Evolutionary conservation across 1,140 invertebrate genomes (phyloP).

Genomic region (Panagrolaimus sp.): DNA sequence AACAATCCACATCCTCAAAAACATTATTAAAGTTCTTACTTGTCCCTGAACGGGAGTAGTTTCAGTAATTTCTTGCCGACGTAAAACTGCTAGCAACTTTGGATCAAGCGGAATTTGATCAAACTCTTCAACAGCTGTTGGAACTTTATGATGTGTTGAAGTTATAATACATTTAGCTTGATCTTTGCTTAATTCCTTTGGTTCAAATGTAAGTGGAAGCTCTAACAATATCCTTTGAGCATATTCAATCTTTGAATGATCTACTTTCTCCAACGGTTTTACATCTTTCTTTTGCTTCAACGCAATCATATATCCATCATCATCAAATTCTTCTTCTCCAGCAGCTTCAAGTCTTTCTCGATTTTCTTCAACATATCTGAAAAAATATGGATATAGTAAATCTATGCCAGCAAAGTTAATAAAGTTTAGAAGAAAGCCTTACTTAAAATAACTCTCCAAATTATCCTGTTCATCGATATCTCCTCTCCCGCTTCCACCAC

Average conservation of each 20-base stretch:
- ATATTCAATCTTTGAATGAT: slow-evolving; percentile 9
- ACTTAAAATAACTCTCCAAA: slow-evolving; percentile 12
- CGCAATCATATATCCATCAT: slow-evolving; percentile 1
- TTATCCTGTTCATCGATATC: slow-evolving; percentile 10
- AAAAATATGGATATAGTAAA: too few species aligned
- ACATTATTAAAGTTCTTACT: background rate
- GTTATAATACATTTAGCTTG: background rate
- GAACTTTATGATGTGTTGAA: background rate
- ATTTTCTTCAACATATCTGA: slow-evolving; percentile 14
- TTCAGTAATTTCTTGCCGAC: background rate
- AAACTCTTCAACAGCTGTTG: background rate
- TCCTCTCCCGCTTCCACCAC: slow-evolving; percentile 4
- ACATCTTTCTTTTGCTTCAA: background rate
- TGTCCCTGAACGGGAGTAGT: background rate
- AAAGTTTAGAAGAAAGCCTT: background rate
- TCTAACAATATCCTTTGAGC: slow-evolving; percentile 16
- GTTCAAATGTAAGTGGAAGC: slow-evolving; percentile 1
- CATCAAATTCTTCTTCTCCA: background rate
- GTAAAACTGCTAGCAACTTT: background rate
- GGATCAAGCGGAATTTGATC: background rate
- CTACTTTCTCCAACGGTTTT: background rate
- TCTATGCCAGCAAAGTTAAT: background rate
- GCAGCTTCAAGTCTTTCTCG: slow-evolving; percentile 8
- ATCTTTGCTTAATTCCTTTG: background rate
- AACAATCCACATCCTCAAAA: too few species aligned